These are phyloP conservation scores for Plutella xylostella DNA, from an alignment of 2,888 invertebrate genomes.

Conservation along the genomic window DNA sequence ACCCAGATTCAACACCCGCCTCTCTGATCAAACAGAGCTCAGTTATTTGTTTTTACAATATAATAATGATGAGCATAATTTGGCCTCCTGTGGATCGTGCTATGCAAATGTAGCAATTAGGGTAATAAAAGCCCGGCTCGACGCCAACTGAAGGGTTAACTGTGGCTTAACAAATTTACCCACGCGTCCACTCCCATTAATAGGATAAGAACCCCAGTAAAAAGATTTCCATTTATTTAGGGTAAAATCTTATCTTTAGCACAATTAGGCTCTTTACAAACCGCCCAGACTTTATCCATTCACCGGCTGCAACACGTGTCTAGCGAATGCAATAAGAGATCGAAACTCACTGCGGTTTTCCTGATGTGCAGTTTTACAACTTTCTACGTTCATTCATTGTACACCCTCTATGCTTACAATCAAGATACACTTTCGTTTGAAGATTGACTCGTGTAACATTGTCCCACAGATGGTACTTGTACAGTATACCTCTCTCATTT, in stretches of 20 bases:
- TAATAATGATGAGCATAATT: slow-evolving; percentile 44
- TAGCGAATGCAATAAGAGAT: not conserved
- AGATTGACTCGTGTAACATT: not conserved
- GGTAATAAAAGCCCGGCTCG: slow-evolving; percentile 40
- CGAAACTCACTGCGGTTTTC: slow-evolving; percentile 1
- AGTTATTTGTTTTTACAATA: slow-evolving; percentile 50
- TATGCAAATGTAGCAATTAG: slow-evolving; percentile 58
- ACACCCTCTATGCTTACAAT: not conserved
- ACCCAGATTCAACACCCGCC: too few relatives aligned
- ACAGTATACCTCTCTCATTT: slow-evolving; percentile 33
- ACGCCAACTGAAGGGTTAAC: slow-evolving; percentile 27
- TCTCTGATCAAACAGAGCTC: slow-evolving; percentile 21
- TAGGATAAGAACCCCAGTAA: slow-evolving; percentile 21
- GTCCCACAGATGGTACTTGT: not conserved
- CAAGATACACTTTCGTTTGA: not conserved
- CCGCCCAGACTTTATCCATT: too few relatives aligned
- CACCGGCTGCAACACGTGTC: slow-evolving; percentile 3
- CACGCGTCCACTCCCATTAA: slow-evolving; percentile 22
- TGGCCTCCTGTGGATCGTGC: slow-evolving; percentile 39
- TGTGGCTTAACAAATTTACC: slow-evolving; percentile 36
- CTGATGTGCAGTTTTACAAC: not conserved
- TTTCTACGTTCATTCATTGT: not conserved
- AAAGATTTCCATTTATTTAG: too few relatives aligned
- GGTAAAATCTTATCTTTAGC: too few relatives aligned
- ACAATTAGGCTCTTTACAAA: too few relatives aligned